A percentile compares a stretch with the other conserved stretches of the same genome.
phyloP scores from a whole-genome alignment of 2,797 vertebrate species.

The Sebastes umbrosus region DNA sequence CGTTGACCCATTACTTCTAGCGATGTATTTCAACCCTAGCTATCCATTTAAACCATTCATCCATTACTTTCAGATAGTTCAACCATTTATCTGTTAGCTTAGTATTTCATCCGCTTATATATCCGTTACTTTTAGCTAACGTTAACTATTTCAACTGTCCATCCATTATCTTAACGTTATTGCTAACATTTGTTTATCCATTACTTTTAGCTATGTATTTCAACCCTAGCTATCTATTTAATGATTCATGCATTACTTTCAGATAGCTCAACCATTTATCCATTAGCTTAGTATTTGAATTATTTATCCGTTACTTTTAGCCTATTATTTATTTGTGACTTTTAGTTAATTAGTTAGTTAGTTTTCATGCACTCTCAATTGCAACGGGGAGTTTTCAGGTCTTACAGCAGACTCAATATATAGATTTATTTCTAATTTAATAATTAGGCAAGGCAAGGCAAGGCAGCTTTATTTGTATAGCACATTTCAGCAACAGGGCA shows the following conservation, averaged over 20 bases:
- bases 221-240: neutral
- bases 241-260: neutral
- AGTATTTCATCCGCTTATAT: rapidly evolving
- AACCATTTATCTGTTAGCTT: neutral
- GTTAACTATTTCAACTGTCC: neutral
- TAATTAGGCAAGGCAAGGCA: too few relatives aligned
- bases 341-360: neutral
- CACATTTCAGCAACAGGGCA: too few relatives aligned
- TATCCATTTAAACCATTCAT: neutral
- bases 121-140: neutral
- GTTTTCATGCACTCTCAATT: neutral
- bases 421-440: neutral
- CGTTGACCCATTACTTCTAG: too few relatives aligned
- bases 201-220: neutral
- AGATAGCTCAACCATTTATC: neutral
- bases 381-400: neutral
- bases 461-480: too few relatives aligned
- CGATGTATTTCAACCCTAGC: neutral
- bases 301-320: neutral
- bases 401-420: neutral
- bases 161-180: neutral
- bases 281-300: neutral
- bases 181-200: neutral
- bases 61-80: neutral
- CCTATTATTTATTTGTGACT: too few relatives aligned